These are phyloP conservation scores for Benitochromis conjunctus DNA, from an alignment of 2,113 vertebrate species.

Conservation along the genomic window DNA sequence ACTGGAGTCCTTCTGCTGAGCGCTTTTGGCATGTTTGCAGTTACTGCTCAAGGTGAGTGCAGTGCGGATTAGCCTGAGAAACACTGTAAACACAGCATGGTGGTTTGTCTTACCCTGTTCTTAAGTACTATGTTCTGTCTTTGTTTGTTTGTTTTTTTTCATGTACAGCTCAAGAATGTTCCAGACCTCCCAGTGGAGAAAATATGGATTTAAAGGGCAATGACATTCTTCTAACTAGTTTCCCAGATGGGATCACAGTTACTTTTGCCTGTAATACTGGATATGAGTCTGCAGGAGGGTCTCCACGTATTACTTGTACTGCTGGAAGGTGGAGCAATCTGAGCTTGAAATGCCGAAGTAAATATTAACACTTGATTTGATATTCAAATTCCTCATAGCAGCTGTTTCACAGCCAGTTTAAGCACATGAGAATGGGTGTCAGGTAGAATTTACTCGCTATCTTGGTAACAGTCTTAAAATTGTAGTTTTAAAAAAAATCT, in stretches of 20 bases:
- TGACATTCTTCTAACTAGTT: accelerated
- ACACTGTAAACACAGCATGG: background rate
- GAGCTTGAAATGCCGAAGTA: slow-evolving; percentile 23
- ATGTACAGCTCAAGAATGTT: slow-evolving; percentile 16
- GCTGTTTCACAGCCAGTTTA: background rate
- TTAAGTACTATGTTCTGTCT: accelerated
- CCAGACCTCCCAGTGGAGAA: accelerated
- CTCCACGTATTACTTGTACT: accelerated
- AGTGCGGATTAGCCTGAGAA: accelerated
- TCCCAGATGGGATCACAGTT: background rate
- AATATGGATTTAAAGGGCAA: background rate
- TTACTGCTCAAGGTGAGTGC: slow-evolving; percentile 30
- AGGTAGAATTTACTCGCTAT: background rate
- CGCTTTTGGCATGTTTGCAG: background rate
- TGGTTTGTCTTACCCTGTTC: background rate
- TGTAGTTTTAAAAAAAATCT: background rate
- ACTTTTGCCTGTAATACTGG: slow-evolving; percentile 3
- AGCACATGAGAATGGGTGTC: background rate
- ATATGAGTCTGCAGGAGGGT: accelerated
- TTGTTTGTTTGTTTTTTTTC: background rate
- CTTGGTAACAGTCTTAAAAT: background rate
- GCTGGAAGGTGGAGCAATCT: slow-evolving; percentile 18
- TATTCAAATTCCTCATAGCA: background rate
- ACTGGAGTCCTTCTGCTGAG: background rate
- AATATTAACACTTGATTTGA: background rate